Evolutionary conservation across 2,888 invertebrate species (phyloP), one percentile per base, ranked within the genome.

Genomic region (Limnephilus marmoratus): DNA sequence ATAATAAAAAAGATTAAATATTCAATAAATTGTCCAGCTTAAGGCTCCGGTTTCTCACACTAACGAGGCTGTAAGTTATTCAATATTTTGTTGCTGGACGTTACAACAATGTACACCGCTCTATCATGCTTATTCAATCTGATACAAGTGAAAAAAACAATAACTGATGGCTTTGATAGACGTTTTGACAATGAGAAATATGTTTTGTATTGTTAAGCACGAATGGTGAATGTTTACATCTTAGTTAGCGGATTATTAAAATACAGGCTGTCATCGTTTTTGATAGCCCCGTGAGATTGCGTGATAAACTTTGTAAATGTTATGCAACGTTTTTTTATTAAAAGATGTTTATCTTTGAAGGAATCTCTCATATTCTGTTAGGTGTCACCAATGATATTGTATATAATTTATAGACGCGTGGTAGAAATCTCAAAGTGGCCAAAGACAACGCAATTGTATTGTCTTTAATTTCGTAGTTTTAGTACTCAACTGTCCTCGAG

Each of bases 101-200:
- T 68, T 68, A 68, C 68, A n/a, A 68, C 68, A 68, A n/a, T 68
- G 68, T 68, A 24, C 68, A n/a, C 9, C 68, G 68, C 68, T 68
- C 68, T 68, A 68, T 68, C 68, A 68, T 68, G 68, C 68, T 68
- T n/a, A 24, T 68, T 68, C 68, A 68, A 68, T 68, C 68, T 68
- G 68, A 68, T 68, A 68, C 68, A 68, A 68, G 68, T 68, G 68
- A 68, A 68, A 68, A 53, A 68, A 68, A 68, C 68, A 68, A 85
- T 86, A 81, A 90, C 90, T 45, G 90, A 90, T 90, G 82, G 82
- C 29, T 82, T 53, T 90, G 90, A 90, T 82, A 90, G 90, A 82
- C 90, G 29, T 82, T 29, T 82, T 90, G 90, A 90, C 90, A 90
- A 90, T 90, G 90, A 90, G 41, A 45, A 45, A 90, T 90, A 82